phyloP scores from a whole-genome alignment of 1,140 invertebrate genomes.

The Dendrolimus kikuchii region DNA sequence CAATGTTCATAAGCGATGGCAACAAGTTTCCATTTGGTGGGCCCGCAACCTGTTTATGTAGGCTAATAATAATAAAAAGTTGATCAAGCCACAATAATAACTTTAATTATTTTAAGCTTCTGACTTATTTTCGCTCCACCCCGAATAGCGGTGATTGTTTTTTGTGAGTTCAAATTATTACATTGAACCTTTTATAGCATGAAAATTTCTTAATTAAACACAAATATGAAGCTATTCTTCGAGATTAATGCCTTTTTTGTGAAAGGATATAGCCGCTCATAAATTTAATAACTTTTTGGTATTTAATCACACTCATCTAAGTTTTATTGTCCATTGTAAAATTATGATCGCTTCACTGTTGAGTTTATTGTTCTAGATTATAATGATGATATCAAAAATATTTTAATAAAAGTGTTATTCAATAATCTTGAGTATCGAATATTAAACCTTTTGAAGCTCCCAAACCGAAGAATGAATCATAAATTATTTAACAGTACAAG shows the following conservation, averaged over 20 bases:
- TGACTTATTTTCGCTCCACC: conserved; percentile 23
- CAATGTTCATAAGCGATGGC: too few relatives aligned
- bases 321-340: conserved; percentile 18
- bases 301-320: conserved; percentile 26
- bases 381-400: conserved; percentile 2
- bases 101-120: conserved; percentile 16
- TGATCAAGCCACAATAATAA: background rate
- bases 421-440: too few relatives aligned
- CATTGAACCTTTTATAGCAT: conserved; percentile 40
- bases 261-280: conserved; percentile 47
- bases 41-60: too few relatives aligned
- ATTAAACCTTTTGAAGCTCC: too few relatives aligned
- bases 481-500: too few relatives aligned
- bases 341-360: conserved; percentile 1
- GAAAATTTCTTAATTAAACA: conserved; percentile 60
- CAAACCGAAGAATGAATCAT: too few relatives aligned
- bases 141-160: conserved; percentile 19
- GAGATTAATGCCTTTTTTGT: conserved; percentile 52
- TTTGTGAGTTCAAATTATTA: conserved; percentile 30
- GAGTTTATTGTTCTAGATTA: too few relatives aligned
- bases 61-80: background rate
- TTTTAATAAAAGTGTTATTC: background rate
- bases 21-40: too few relatives aligned
- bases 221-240: conserved; percentile 48
- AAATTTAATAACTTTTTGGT: conserved; percentile 48